Evolutionary conservation across 2,888 invertebrate genomes (phyloP), one percentile per base, ranked within the genome.

Genomic region (Rhabditophanes sp.): DNA sequence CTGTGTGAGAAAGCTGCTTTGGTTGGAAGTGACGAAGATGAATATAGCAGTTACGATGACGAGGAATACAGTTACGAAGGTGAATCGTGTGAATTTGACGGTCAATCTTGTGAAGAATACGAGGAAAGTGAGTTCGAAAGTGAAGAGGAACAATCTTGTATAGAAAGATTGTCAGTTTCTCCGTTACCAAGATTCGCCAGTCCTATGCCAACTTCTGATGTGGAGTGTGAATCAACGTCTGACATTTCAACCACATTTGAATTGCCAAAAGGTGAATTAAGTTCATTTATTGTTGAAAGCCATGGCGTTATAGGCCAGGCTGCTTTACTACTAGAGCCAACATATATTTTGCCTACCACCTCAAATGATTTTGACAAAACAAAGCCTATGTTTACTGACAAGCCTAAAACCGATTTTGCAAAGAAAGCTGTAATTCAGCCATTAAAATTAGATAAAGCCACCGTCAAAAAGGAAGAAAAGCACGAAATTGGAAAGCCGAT

Each of bases 401-500:
- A 53, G 30, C 54, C 56, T 16, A 27, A 44, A 1, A 56, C 54
- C 2, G 57, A 56, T 35, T 56, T 53, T 33, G 57, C 57, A 6
- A 42, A 39, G 24, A 57, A 57, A 30, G 54, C 57, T 1, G 54
- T 57, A 3, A 52, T 57, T 28, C 56, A 57, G 29, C 50, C 56
- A 25, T 37, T 48, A 27, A 52, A 30, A 28, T 28, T 28, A 2
- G 14, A n/a, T 4, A 30, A 30, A 28, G 5, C 3, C n/a, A 12
- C 30, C 26, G 25, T 15, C 6, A 25, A 30, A 30, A 30, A n/a
- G 5, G 25, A 4, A 26, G 25, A 30, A 27, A 5, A 9, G n/a
- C n/a, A n/a, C n/a, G n/a, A n/a, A n/a, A n/a, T n/a, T n/a, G n/a
- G n/a, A n/a, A n/a, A n/a, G n/a, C n/a, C n/a, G n/a, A n/a, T n/a